Evolutionary conservation across 2,797 vertebrate genomes (phyloP).

Genomic region (Hipposideros larvatus): DNA sequence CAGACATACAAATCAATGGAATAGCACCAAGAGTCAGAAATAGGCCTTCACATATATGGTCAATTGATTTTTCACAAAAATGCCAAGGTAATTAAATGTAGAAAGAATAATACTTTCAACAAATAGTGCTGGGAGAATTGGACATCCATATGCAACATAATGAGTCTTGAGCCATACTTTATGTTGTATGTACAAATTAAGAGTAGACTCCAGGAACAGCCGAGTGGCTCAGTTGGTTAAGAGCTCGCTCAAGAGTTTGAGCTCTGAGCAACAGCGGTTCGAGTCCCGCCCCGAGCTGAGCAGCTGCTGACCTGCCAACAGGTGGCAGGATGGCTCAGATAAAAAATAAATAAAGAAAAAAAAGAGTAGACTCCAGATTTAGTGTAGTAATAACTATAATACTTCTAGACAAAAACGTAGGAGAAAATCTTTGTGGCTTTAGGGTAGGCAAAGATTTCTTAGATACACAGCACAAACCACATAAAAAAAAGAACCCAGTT

Average conservation of each 20-base stretch:
- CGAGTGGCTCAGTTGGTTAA: too few species aligned
- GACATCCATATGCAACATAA: background rate
- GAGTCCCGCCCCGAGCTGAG: too few species aligned
- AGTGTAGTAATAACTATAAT: background rate
- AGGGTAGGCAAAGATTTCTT: background rate
- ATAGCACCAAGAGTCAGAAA: background rate
- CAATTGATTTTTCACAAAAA: slow-evolving; percentile 12
- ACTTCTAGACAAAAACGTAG: background rate
- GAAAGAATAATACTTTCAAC: background rate
- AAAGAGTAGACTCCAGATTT: background rate
- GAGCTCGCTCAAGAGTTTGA: too few species aligned
- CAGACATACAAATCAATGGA: background rate
- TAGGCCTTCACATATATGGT: background rate
- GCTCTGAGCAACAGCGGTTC: too few species aligned
- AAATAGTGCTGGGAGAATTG: background rate
- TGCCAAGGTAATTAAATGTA: background rate
- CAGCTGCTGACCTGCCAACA: too few species aligned
- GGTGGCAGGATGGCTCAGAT: too few species aligned
- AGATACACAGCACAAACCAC: background rate
- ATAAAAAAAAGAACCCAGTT: background rate
- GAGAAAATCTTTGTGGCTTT: background rate
- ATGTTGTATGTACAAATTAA: background rate
- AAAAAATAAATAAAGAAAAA: too few species aligned
- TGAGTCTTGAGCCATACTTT: background rate
- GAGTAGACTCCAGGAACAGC: too few species aligned